Conservation (phyloP, 2,888 invertebrate species). For the Hyposoter didymator region DNA sequence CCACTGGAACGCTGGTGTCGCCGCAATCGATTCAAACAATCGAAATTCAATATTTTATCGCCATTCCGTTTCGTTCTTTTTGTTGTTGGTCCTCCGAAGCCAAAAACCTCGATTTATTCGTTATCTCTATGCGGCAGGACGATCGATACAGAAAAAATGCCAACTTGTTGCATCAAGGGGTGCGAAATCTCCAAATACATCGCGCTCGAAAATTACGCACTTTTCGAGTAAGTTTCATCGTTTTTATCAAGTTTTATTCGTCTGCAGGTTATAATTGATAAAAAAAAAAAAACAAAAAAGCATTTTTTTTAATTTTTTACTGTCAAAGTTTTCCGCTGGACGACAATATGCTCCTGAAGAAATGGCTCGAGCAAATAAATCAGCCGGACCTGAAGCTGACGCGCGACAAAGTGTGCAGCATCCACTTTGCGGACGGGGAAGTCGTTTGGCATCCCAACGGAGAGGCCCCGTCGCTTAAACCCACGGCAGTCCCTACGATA, state of each 20-base stretch:
- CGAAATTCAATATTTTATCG: background rate
- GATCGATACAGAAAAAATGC: slow-evolving; percentile 46
- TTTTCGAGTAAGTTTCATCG: slow-evolving; percentile 67
- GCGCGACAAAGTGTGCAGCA: slow-evolving; percentile 67
- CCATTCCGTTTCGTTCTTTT: background rate
- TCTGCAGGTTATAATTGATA: slow-evolving; percentile 33
- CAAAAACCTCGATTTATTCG: background rate
- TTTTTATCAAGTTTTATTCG: background rate
- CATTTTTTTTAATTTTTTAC: background rate
- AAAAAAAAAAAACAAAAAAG: background rate
- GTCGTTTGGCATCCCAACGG: slow-evolving; percentile 44
- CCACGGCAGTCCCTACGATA: slow-evolving; percentile 70
- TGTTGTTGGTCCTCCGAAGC: background rate
- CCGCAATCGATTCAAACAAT: background rate
- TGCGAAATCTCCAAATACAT: slow-evolving; percentile 66
- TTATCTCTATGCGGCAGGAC: background rate
- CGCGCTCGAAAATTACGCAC: slow-evolving; percentile 52
- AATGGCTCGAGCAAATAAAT: slow-evolving; percentile 68
- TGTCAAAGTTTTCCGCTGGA: slow-evolving; percentile 68
- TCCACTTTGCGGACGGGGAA: slow-evolving; percentile 67
- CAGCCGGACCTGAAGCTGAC: slow-evolving; percentile 58
- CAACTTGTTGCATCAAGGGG: slow-evolving; percentile 67
- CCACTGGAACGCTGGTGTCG: slow-evolving; percentile 15
- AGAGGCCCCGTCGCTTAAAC: slow-evolving; percentile 62
- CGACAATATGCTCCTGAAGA: slow-evolving; percentile 60